Percentiles rank a stretch among this genome's conserved stretches.
phyloP scores from a whole-genome alignment of 2,888 invertebrate genomes.

The Eupithecia subfuscata region DNA sequence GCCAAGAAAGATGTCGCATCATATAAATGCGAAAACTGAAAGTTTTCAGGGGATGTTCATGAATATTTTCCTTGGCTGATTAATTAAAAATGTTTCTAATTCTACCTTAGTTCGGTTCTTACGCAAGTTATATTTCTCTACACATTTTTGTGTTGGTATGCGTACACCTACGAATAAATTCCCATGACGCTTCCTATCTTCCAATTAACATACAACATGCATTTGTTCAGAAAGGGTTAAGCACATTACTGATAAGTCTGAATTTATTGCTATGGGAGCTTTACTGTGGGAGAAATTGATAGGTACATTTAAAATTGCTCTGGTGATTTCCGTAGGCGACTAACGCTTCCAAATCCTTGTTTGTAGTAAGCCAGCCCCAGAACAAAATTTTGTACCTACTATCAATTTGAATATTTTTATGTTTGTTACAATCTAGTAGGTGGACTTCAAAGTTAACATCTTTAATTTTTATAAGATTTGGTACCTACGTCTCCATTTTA shows the following conservation, averaged over 20 bases:
- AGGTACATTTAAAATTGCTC: background rate
- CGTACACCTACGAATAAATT: background rate
- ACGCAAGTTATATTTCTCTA: background rate
- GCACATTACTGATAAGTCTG: background rate
- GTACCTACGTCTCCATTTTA: no score
- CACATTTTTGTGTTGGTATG: background rate
- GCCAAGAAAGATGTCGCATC: no score
- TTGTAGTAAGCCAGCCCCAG: background rate
- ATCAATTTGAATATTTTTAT: background rate
- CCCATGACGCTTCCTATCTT: background rate
- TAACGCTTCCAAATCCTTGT: background rate
- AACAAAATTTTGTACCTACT: background rate
- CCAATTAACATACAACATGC: slow-evolving; percentile 10
- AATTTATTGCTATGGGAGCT: slow-evolving; percentile 3
- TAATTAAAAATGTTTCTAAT: background rate
- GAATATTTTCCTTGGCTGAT: background rate
- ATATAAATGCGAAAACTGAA: no score
- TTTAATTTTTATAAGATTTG: no score
- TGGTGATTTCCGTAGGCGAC: background rate
- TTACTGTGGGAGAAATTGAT: background rate
- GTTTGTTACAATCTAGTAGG: no score
- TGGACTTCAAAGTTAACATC: no score
- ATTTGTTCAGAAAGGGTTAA: slow-evolving; percentile 9
- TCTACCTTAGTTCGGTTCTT: background rate
- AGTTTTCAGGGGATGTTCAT: background rate